Conservation (phyloP, 2,888 invertebrate species). For the Lasioglossum calceatum region DNA sequence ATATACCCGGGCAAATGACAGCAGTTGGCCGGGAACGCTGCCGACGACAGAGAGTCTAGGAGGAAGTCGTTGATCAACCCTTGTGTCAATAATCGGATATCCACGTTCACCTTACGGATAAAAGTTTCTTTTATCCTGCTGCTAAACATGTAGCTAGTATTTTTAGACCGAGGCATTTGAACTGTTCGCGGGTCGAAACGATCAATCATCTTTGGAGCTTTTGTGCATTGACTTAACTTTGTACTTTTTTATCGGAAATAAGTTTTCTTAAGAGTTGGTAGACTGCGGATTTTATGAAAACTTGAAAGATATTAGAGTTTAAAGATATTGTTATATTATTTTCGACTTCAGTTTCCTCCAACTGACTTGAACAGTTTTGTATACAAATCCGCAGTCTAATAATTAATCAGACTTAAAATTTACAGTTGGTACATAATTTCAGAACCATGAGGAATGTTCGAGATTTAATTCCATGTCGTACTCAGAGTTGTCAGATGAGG, state of each 20-base stretch:
- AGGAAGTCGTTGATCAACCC: slow-evolving; percentile 12
- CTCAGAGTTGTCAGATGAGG: too few species aligned
- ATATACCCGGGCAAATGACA: background rate
- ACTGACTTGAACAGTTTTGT: background rate
- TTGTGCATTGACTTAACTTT: too few species aligned
- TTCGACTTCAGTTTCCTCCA: background rate
- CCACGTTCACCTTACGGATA: background rate
- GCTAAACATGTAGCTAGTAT: background rate
- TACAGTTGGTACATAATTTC: background rate
- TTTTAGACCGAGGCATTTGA: background rate
- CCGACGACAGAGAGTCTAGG: background rate
- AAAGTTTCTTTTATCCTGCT: background rate
- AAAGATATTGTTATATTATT: background rate
- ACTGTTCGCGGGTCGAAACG: background rate
- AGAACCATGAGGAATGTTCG: too few species aligned
- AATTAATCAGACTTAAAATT: background rate
- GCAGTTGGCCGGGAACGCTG: background rate
- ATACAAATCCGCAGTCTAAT: too few species aligned
- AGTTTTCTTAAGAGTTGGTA: background rate
- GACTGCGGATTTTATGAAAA: background rate
- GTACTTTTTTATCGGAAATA: background rate
- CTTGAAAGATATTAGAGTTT: background rate
- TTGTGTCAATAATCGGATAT: slow-evolving; percentile 4
- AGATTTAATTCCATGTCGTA: too few species aligned
- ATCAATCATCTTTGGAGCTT: background rate